A percentile compares a stretch with the other conserved stretches of the same genome.
Conservation (phyloP, 2,888 invertebrate species). For the Volucella zonaria region DNA sequence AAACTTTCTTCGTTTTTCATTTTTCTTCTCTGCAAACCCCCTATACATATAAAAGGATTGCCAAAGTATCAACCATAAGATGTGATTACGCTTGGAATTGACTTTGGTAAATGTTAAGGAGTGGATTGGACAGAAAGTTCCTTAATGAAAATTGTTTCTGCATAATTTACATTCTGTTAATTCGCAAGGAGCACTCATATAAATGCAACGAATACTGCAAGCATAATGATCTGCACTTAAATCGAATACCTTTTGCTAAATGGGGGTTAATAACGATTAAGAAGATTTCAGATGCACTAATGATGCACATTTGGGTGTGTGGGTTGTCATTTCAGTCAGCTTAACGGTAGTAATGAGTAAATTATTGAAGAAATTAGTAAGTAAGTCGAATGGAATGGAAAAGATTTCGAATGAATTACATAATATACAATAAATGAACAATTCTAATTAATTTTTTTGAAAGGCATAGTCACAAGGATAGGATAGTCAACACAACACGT, state of each 20-base stretch:
- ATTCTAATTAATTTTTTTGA: too few species aligned
- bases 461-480: too few species aligned
- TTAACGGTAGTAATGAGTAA: conserved; percentile 9
- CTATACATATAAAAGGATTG: conserved; percentile 23
- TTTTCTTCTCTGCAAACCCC: background rate
- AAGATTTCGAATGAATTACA: background rate
- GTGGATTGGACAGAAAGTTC: conserved; percentile 56
- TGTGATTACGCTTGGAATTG: conserved; percentile 60
- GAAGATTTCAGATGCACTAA: conserved; percentile 49
- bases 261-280: conserved; percentile 43
- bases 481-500: too few species aligned
- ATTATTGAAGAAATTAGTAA: conserved; percentile 1
- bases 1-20: conserved; percentile 24
- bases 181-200: conserved; percentile 23
- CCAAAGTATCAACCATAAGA: conserved; percentile 33
- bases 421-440: too few species aligned
- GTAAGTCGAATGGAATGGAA: background rate
- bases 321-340: background rate
- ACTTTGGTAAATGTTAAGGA: conserved; percentile 49
- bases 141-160: conserved; percentile 60
- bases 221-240: conserved; percentile 47
- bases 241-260: conserved; percentile 46
- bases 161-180: conserved; percentile 59
- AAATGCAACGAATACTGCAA: conserved; percentile 10
- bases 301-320: conserved; percentile 22